Conservation (phyloP, 2,113 vertebrate genomes). For the Perca schrenkii region DNA sequence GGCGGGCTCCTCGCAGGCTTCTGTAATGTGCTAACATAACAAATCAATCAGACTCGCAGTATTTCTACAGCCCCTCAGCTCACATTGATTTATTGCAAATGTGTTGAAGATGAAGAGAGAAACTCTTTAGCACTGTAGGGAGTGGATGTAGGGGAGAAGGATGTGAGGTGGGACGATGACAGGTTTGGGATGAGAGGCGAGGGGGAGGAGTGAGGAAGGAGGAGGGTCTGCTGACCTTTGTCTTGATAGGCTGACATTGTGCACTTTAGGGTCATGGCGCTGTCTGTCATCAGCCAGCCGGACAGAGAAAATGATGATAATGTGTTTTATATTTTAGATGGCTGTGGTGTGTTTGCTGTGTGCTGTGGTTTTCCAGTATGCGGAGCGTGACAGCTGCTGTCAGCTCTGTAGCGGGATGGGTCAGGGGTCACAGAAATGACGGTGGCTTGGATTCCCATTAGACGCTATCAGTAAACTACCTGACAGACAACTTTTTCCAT, state of each 20-base stretch:
- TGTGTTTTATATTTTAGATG: conserved; percentile 38
- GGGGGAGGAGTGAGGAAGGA: conserved; percentile 14
- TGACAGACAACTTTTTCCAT: not conserved
- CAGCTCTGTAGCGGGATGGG: conserved; percentile 21
- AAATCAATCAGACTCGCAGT: conserved; percentile 80
- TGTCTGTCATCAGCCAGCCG: conserved; percentile 52
- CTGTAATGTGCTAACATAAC: conserved; percentile 76
- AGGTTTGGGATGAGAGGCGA: conserved; percentile 16
- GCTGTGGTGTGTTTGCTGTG: conserved; percentile 52
- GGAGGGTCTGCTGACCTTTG: conserved; percentile 55
- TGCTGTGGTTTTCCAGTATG: conserved; percentile 17
- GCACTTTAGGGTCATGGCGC: conserved; percentile 51
- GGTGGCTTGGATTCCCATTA: not conserved
- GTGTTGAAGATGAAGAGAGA: conserved; percentile 71
- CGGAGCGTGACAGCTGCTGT: conserved; percentile 49
- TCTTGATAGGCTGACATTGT: conserved; percentile 43
- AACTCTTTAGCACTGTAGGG: conserved; percentile 60
- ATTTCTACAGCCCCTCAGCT: conserved; percentile 70
- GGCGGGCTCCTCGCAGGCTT: conserved; percentile 52
- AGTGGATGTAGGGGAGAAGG: conserved; percentile 33
- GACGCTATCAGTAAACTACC: not conserved
- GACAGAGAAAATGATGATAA: conserved; percentile 61
- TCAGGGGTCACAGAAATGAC: conserved; percentile 33
- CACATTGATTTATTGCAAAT: conserved; percentile 79
- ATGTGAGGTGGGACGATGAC: conserved; percentile 32